A percentile compares a stretch with the other conserved stretches of the same genome.
These are phyloP conservation scores for Agrotis puta DNA, from an alignment of 2,888 invertebrate species.

Conservation along the genomic window DNA sequence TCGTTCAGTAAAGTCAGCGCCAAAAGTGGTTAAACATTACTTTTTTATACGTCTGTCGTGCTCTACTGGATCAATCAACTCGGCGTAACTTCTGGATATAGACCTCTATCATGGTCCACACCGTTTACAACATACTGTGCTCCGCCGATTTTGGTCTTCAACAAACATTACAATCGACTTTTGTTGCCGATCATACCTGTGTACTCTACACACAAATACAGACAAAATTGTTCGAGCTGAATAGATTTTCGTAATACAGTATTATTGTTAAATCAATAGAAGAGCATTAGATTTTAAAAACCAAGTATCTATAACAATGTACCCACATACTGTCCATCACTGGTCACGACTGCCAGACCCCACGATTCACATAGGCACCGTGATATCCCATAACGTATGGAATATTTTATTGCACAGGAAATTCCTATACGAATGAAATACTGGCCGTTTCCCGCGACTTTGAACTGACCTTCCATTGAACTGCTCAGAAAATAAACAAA, in stretches of 20 bases:
- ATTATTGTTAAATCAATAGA: not conserved
- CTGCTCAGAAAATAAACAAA: too few species aligned
- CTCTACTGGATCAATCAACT: too few species aligned
- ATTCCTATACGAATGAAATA: constrained; percentile 1
- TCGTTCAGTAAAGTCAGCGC: not conserved
- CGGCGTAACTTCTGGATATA: too few species aligned
- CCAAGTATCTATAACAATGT: not conserved
- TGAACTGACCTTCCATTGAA: not conserved
- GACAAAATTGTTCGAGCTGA: too few species aligned
- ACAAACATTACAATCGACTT: not conserved
- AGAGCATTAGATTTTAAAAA: constrained; percentile 7
- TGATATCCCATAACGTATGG: constrained; percentile 36
- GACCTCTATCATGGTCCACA: too few species aligned
- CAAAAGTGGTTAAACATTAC: not conserved
- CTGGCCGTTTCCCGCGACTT: not conserved
- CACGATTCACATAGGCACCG: constrained; percentile 45
- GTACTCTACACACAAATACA: too few species aligned
- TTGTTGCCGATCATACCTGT: not conserved
- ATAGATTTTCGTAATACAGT: too few species aligned
- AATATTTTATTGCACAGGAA: constrained; percentile 41
- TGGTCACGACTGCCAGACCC: constrained; percentile 65
- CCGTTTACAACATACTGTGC: too few species aligned
- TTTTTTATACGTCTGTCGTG: not conserved
- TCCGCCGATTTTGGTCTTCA: too few species aligned
- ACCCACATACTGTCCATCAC: constrained; percentile 53